Conservation (phyloP, 2,888 invertebrate species). For the Amitus sp. region DNA sequence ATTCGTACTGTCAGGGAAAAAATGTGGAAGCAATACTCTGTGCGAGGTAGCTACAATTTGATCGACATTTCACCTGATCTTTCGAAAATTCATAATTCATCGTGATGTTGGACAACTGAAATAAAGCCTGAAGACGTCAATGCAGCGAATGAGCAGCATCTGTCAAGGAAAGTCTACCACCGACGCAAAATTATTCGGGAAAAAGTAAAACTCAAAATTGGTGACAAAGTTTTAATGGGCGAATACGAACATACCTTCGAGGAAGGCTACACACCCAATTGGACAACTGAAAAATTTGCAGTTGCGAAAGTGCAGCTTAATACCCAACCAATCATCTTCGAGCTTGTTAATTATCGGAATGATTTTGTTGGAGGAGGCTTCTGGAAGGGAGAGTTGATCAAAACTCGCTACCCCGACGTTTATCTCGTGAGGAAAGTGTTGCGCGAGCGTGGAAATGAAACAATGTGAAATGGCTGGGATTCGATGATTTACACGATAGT, state of each 20-base stretch:
- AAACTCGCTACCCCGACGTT: slow-evolving; percentile 17
- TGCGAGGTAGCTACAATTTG: slow-evolving; percentile 42
- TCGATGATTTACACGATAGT: slow-evolving; percentile 24
- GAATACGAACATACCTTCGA: slow-evolving; percentile 50
- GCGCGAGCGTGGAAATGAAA: slow-evolving; percentile 13
- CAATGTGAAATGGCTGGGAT: slow-evolving; percentile 32
- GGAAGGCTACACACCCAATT: slow-evolving; percentile 51
- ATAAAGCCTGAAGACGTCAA: slow-evolving; percentile 33
- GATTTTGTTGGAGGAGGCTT: slow-evolving; percentile 45
- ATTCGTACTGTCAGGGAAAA: slow-evolving; percentile 44
- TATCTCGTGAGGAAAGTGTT: slow-evolving; percentile 23
- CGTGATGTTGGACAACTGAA: slow-evolving; percentile 10
- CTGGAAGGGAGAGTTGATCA: slow-evolving; percentile 21
- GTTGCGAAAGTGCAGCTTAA: slow-evolving; percentile 47
- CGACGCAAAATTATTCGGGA: background rate
- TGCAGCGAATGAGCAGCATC: slow-evolving; percentile 48
- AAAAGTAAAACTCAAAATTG: slow-evolving; percentile 26
- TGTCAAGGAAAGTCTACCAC: slow-evolving; percentile 41
- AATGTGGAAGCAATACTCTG: slow-evolving; percentile 44
- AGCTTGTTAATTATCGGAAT: slow-evolving; percentile 46
- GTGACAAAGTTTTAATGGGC: slow-evolving; percentile 40
- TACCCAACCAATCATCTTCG: slow-evolving; percentile 43
- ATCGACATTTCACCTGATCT: slow-evolving; percentile 25
- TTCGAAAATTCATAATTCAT: slow-evolving; percentile 42
- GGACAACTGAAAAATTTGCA: slow-evolving; percentile 55